These are phyloP conservation scores for Drosophila tsacasi DNA, from an alignment of 1,140 invertebrate genomes.

Conservation along the genomic window DNA sequence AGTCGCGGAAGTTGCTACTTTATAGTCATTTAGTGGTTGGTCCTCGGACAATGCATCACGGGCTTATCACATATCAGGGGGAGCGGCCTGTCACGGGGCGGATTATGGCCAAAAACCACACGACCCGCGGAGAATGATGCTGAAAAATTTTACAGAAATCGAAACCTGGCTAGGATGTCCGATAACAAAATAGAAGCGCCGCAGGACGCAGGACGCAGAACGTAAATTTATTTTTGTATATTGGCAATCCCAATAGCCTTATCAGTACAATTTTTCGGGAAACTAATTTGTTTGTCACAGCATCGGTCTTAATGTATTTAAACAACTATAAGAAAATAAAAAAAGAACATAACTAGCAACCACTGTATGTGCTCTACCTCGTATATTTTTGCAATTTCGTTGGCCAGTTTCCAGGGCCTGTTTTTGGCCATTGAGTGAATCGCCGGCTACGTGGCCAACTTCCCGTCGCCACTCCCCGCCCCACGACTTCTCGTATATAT, in stretches of 20 bases:
- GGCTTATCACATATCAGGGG: conserved; percentile 52
- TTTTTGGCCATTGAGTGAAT: conserved; percentile 59
- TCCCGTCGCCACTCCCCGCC: not conserved
- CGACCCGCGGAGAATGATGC: conserved; percentile 11
- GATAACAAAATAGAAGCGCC: conserved; percentile 75
- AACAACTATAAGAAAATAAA: not conserved
- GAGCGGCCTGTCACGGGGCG: conserved; percentile 52
- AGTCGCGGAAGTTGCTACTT: conserved; percentile 84
- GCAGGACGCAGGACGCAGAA: conserved; percentile 24
- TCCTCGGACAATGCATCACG: conserved; percentile 67
- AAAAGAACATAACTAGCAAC: not conserved
- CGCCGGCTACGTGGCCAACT: conserved; percentile 35
- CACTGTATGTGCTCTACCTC: conserved; percentile 48
- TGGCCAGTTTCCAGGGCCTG: conserved; percentile 55
- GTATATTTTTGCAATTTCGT: conserved; percentile 69
- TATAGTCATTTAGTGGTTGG: conserved; percentile 85
- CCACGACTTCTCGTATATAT: conserved; percentile 10
- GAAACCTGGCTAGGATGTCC: conserved; percentile 71
- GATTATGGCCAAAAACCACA: conserved; percentile 61
- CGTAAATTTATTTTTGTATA: not conserved
- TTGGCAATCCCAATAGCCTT: not conserved
- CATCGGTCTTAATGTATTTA: not conserved
- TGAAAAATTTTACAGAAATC: conserved; percentile 68
- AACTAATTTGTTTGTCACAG: not conserved
- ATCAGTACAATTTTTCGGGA: not conserved